Evolutionary conservation across 2,888 invertebrate species (phyloP), one percentile per base, ranked within the genome.

Genomic region (Epistrophe grossulariae): DNA sequence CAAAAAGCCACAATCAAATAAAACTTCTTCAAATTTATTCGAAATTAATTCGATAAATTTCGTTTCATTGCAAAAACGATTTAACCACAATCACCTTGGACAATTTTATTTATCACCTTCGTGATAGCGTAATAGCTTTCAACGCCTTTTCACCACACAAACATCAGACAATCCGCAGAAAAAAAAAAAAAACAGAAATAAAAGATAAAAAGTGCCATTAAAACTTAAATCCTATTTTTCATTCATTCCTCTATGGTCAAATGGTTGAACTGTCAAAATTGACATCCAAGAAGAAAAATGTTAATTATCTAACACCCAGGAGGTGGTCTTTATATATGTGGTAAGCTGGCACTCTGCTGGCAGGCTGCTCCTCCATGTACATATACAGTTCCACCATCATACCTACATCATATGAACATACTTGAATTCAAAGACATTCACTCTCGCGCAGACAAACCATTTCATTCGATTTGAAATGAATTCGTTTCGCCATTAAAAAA

Each of bases 281-380:
- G 87, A 87, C 87, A 87, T 79, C 83, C 83, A 59, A 76, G 85
- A 80, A 88, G 85, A 89, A 89, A 89, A 89, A 89, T 88, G 88
- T 89, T 89, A 89, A 89, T 89, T 89, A 89, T 89, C 89, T 89
- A 89, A 88, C 89, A 88, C 89, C 76, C 89, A 88, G 89, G 88
- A 89, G 89, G 89, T 89, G 89, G 89, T 88, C 89, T 72, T 55
- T 52, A 2, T 24, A 43, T 17, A 45, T 17, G 85, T 76, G 79
- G 76, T 76, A 71, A 64, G 43, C 57, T 59, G 59, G 35, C 35
- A 38, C 17, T 59, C 13, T 35, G 5, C 17, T 17, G 59, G 35
- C 35, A 35, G 62, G 48, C 48, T n/a, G n/a, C 45, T 7, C n/a
- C 9, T 48, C 48, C 48, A 48, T 17, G 59, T 59, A 19, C 3